phyloP scores from a whole-genome alignment of 2,888 invertebrate species.

The Tenthredo livida region DNA sequence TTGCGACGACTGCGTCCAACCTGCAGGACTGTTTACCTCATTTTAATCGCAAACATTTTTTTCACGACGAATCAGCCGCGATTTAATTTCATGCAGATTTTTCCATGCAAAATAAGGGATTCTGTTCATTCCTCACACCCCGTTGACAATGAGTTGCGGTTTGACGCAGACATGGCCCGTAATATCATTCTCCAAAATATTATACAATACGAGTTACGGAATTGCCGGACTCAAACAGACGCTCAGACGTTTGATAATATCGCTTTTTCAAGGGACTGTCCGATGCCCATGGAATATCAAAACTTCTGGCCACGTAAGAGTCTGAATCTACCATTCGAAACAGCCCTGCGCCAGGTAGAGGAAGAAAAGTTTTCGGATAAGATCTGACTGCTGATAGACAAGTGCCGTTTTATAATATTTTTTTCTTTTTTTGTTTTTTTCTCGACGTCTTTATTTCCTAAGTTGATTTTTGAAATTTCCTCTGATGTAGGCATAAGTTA shows the following conservation, averaged over 20 bases:
- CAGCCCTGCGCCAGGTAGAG: conserved; percentile 15
- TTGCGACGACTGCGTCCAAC: neutral
- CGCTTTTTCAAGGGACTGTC: neutral
- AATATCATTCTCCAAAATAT: neutral
- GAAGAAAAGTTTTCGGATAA: neutral
- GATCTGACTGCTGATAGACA: neutral
- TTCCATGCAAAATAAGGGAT: neutral
- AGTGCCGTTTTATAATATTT: neutral
- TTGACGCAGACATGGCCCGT: neutral
- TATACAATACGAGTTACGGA: neutral
- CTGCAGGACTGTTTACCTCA: neutral
- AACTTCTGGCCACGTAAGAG: neutral
- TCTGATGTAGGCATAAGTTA: neutral
- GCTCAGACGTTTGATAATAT: neutral
- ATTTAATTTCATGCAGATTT: neutral
- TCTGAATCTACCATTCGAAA: conserved; percentile 11
- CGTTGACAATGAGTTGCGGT: neutral
- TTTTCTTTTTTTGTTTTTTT: neutral
- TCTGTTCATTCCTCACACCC: neutral
- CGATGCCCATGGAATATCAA: conserved; percentile 8
- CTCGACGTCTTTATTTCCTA: neutral
- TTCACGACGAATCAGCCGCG: neutral
- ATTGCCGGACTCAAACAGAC: neutral
- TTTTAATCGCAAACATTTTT: neutral
- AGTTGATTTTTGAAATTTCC: neutral